Evolutionary conservation across 2,888 invertebrate species (phyloP).

Genomic region (Crioceris asparagi): DNA sequence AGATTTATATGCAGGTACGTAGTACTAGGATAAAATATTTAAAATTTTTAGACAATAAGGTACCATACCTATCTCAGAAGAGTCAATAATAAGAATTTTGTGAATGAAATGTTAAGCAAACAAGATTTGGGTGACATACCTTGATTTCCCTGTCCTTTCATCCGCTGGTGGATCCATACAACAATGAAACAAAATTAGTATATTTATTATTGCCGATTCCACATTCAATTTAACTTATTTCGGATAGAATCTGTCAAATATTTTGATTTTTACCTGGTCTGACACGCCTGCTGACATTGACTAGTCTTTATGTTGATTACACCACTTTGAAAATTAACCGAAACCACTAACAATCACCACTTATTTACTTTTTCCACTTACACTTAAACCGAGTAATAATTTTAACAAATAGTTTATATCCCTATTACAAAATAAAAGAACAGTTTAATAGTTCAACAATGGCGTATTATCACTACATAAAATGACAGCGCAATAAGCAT

Average conservation of each 20-base stretch:
- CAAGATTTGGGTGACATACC: slow-evolving; percentile 38
- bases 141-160: slow-evolving; percentile 81
- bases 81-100: too few relatives aligned
- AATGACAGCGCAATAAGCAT: too few relatives aligned
- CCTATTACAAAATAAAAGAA: slow-evolving; percentile 23
- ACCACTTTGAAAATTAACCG: slow-evolving; percentile 31
- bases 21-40: too few relatives aligned
- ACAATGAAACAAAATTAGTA: slow-evolving; percentile 43
- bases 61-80: too few relatives aligned
- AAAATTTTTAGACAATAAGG: too few relatives aligned
- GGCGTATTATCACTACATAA: slow-evolving; percentile 31
- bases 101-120: too few relatives aligned
- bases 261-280: slow-evolving; percentile 63
- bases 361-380: slow-evolving; percentile 24
- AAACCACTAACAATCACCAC: slow-evolving; percentile 32
- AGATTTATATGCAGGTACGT: too few relatives aligned
- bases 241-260: slow-evolving; percentile 33
- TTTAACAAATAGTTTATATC: slow-evolving; percentile 21
- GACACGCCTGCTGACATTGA: slow-evolving; percentile 88
- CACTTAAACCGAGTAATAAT: slow-evolving; percentile 19
- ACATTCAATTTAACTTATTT: slow-evolving; percentile 25
- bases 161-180: slow-evolving; percentile 50
- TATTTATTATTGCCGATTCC: slow-evolving; percentile 24
- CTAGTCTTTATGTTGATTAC: slow-evolving; percentile 51
- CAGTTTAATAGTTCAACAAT: slow-evolving; percentile 36